These are phyloP conservation scores for Strongylocentrotus purpuratus DNA, from an alignment of 35 echinoderm and acorn worm species.

Conservation along the genomic window DNA sequence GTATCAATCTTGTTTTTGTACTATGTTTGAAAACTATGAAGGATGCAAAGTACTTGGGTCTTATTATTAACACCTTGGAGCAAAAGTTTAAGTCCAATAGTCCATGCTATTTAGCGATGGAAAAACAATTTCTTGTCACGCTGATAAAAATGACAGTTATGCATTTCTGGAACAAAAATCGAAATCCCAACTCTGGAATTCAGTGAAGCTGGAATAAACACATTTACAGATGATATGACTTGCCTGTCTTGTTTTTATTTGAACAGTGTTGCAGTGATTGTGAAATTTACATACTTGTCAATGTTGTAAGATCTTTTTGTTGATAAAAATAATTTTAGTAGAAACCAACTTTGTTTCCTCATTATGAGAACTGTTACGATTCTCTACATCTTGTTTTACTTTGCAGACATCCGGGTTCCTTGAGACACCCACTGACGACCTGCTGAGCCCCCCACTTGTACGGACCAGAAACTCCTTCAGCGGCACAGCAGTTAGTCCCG, in stretches of 20 bases:
- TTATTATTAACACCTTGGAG: too few relatives aligned
- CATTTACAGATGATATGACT: neutral
- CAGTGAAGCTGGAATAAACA: neutral
- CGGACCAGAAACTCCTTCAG: conserved; percentile 45
- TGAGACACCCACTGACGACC: conserved; percentile 29
- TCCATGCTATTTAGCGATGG: neutral
- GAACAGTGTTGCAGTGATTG: too few relatives aligned
- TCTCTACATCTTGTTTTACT: neutral
- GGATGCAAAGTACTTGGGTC: too few relatives aligned
- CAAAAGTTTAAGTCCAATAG: too few relatives aligned
- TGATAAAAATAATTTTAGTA: too few relatives aligned
- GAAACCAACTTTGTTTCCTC: too few relatives aligned
- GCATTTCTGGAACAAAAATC: too few relatives aligned
- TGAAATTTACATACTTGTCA: too few relatives aligned
- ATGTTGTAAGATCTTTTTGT: too few relatives aligned
- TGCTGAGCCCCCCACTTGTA: conserved; percentile 24
- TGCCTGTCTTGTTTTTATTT: neutral
- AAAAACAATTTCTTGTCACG: neutral
- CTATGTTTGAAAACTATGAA: neutral
- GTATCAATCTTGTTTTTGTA: conserved; percentile 37
- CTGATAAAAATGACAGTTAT: too few relatives aligned
- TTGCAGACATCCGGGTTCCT: conserved; percentile 32
- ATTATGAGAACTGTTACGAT: neutral
- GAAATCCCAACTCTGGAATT: neutral
- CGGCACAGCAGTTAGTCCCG: conserved; percentile 19